Evolutionary conservation across 2,797 vertebrate genomes (phyloP).

Genomic region (Alcedo atthis): DNA sequence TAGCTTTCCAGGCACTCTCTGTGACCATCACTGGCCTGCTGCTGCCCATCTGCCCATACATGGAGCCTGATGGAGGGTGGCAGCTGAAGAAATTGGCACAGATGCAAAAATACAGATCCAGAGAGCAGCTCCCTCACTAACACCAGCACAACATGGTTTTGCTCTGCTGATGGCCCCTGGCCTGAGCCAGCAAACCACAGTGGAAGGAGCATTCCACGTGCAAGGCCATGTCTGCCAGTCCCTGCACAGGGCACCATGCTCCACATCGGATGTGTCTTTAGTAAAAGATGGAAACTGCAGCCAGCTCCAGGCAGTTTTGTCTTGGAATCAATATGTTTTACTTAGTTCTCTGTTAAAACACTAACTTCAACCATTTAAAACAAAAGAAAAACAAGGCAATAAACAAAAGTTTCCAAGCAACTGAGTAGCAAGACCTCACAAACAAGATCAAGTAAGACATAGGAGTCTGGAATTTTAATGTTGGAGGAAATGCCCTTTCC

Average conservation of each 20-base stretch:
- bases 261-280: rapidly evolving
- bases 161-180: neutral
- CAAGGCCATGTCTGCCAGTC: rapidly evolving
- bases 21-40: neutral
- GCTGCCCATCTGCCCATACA: neutral
- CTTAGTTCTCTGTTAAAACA: neutral
- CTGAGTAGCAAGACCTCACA: neutral
- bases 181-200: rapidly evolving
- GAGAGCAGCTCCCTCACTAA: neutral
- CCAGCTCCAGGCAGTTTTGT: neutral
- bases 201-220: neutral
- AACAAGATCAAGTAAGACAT: neutral
- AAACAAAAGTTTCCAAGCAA: neutral
- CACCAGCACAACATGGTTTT: neutral
- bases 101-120: neutral
- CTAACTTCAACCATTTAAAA: neutral
- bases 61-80: neutral
- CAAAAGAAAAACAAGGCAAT: neutral
- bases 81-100: neutral
- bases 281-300: neutral
- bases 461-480: neutral
- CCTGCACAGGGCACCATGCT: neutral
- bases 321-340: neutral
- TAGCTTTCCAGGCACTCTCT: neutral
- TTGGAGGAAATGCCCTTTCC: neutral